Base-by-base conservation (phyloP, 2,888 invertebrate genomes). In the Lasioglossum pauxillum region DNA sequence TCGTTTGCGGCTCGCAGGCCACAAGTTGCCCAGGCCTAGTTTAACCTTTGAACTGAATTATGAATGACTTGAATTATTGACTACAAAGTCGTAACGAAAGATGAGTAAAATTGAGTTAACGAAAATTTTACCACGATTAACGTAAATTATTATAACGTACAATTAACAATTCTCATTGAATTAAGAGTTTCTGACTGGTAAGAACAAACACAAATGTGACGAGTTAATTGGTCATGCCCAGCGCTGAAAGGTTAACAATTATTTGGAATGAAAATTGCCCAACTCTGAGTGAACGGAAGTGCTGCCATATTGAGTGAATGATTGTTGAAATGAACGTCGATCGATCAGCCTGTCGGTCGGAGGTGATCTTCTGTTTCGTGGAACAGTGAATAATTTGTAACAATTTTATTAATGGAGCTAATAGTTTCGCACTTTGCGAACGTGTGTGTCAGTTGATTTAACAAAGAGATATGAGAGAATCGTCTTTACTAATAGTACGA, bases 331-430 rank as follows among this genome's bases (percentile, higher is more conserved):
- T 19, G 41, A 19, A 31, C n/a, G 31, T 75, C 44, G 60, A 69
- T 75, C 71, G 60, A 69, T 78, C 27, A 19, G 73, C 79, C 76
- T 85, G 84, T 76, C 84, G 19, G 31, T 41, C 5, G 31, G 46
- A 67, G 73, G 46, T 19, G 27, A 38, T 74, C 53, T 44, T 64
- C 67, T 60, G 31, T 44, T 27, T 44, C 64, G 8, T 23, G 41
- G 14, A 41, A 71, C 41, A 41, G n/a, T 38, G 71, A 71, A 41
- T 41, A 14, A 5, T 71, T 71, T n/a, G 7, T 41, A 38, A 71
- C 14, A 41, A 71, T 71, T 71, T 71, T 67, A 67, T 64, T 8
- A 19, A 38, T 23, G 1, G 23, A 35, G 23, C 35, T 8, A 19
- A 16, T 38, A 3, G 31, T 35, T 67, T 35, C 35, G 35, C 7